A percentile compares a stretch with the other conserved stretches of the same genome.
These are phyloP conservation scores for Nerophis ophidion DNA, from an alignment of 2,113 vertebrate genomes.

Conservation along the genomic window DNA sequence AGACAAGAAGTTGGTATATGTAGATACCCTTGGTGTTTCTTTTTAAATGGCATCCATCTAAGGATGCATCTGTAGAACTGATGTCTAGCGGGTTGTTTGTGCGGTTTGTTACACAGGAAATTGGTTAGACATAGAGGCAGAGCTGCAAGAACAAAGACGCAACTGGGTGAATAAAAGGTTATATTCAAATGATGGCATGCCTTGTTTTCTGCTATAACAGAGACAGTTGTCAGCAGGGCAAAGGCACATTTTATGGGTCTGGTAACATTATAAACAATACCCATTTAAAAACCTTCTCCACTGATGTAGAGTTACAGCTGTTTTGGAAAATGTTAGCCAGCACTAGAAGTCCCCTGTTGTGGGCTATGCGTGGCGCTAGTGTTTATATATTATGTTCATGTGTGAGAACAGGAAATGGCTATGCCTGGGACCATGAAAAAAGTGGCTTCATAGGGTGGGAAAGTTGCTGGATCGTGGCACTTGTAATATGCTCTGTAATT, in stretches of 20 bases:
- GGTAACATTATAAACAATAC: conserved; percentile 27
- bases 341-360: conserved; percentile 36
- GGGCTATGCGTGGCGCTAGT: conserved; percentile 29
- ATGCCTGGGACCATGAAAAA: conserved; percentile 25
- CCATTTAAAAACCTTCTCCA: conserved; percentile 13
- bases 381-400: conserved; percentile 36
- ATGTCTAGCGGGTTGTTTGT: conserved; percentile 34
- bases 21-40: no score
- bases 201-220: conserved; percentile 16
- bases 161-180: conserved; percentile 14
- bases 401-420: conserved; percentile 56
- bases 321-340: conserved; percentile 29
- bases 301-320: conserved; percentile 29
- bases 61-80: not conserved
- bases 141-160: conserved; percentile 22
- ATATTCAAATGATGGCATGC: conserved; percentile 23
- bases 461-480: conserved; percentile 17
- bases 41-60: not conserved
- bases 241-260: conserved; percentile 15
- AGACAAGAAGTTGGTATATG: not conserved
- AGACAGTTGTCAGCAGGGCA: conserved; percentile 10
- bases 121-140: conserved; percentile 53
- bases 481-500: conserved; percentile 27
- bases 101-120: conserved; percentile 44
- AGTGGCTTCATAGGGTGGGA: conserved; percentile 29